These are phyloP conservation scores for Halcyon malimbica DNA, from an alignment of 2,113 vertebrate species.

Conservation along the genomic window DNA sequence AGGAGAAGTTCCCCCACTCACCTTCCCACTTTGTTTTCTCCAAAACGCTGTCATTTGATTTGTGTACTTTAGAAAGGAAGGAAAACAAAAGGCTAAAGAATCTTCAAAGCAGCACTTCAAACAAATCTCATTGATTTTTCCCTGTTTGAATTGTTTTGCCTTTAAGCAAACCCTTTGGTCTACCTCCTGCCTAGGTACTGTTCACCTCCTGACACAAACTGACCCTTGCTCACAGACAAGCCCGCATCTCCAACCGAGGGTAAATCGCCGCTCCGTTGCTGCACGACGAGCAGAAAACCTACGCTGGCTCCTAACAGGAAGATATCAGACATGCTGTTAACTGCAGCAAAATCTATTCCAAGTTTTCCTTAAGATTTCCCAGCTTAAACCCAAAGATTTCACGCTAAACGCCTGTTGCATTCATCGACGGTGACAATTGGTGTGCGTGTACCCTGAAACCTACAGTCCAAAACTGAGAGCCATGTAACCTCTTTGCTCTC, in stretches of 20 bases:
- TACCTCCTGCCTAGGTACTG: background rate
- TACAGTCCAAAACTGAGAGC: background rate
- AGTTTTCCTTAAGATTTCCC: background rate
- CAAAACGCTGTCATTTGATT: background rate
- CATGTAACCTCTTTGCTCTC: background rate
- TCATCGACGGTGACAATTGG: rapidly evolving
- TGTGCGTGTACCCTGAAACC: background rate
- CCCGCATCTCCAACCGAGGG: background rate
- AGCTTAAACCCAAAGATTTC: background rate
- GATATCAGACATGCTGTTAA: background rate
- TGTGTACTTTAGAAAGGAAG: background rate
- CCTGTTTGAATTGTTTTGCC: background rate
- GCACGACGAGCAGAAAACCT: background rate
- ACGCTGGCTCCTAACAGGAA: background rate
- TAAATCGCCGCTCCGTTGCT: background rate
- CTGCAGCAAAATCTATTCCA: background rate
- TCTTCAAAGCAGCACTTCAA: background rate
- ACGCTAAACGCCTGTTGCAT: background rate
- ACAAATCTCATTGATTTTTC: background rate
- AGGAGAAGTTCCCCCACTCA: background rate
- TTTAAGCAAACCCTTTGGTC: background rate
- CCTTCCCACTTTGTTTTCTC: background rate
- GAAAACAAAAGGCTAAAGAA: background rate
- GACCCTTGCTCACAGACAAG: background rate
- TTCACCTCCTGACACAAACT: background rate